These are phyloP conservation scores for Zophobas atratus DNA, from an alignment of 1,140 invertebrate species.

Conservation along the genomic window DNA sequence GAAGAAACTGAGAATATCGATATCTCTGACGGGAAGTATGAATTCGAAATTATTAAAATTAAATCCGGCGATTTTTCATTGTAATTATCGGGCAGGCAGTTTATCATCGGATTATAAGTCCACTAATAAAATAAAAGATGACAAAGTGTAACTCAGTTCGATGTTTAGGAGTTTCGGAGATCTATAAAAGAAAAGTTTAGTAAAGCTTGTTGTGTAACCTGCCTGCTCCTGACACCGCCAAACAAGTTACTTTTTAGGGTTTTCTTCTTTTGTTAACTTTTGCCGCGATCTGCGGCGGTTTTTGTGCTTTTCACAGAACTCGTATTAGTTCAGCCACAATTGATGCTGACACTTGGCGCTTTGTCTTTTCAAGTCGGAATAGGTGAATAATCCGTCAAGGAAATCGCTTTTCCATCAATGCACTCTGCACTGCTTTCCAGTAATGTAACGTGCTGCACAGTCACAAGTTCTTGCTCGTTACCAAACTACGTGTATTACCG, in stretches of 20 bases:
- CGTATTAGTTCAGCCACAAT: constrained; percentile 34
- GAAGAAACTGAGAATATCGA: constrained; percentile 7
- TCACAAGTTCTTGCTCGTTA: too few relatives aligned
- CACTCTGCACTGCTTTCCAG: too few relatives aligned
- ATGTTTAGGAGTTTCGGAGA: constrained; percentile 16
- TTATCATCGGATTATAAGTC: neutral
- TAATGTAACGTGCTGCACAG: too few relatives aligned
- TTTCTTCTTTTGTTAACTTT: constrained; percentile 42
- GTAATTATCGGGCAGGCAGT: neutral
- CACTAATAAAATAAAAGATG: constrained; percentile 28
- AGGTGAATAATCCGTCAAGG: too few relatives aligned
- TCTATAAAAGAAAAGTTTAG: constrained; percentile 25
- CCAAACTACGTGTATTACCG: too few relatives aligned
- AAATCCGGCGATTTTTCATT: neutral
- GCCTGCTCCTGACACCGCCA: constrained; percentile 44
- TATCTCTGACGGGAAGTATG: neutral
- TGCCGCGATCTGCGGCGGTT: constrained; percentile 25
- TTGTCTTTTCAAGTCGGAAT: constrained; percentile 16
- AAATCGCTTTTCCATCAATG: too few relatives aligned
- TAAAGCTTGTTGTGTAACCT: constrained; percentile 40
- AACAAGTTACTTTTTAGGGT: constrained; percentile 45
- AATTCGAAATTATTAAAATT: neutral
- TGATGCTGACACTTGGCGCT: constrained; percentile 28
- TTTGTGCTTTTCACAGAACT: constrained; percentile 38
- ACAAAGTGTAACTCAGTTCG: constrained; percentile 31